These are phyloP conservation scores for Sebastiscus tertius DNA, from an alignment of 2,797 vertebrate genomes.

Conservation along the genomic window DNA sequence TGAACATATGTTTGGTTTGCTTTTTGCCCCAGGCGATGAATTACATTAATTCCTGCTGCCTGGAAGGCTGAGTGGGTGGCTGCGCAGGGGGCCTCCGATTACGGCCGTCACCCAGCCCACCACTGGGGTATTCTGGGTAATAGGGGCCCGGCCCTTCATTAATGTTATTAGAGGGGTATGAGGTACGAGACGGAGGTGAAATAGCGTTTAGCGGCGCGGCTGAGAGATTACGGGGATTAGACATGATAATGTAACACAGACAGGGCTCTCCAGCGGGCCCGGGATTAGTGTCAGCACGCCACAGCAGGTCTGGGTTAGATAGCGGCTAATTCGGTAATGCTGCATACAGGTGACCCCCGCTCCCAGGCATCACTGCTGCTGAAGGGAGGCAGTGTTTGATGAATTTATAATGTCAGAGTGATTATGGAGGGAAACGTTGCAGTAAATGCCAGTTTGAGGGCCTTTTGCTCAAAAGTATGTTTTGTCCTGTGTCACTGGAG, in stretches of 20 bases:
- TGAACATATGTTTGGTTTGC: slow-evolving; percentile 87
- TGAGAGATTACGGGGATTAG: slow-evolving; percentile 82
- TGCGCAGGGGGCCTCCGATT: slow-evolving; percentile 67
- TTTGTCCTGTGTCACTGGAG: slow-evolving; percentile 29
- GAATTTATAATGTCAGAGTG: slow-evolving; percentile 71
- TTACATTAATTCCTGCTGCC: slow-evolving; percentile 83
- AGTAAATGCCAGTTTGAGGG: slow-evolving; percentile 5
- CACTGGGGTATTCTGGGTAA: slow-evolving; percentile 59
- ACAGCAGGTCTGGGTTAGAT: slow-evolving; percentile 87
- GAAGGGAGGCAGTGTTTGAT: slow-evolving; percentile 66
- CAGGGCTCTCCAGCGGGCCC: slow-evolving; percentile 78
- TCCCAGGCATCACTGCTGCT: slow-evolving; percentile 70
- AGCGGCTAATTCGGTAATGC: slow-evolving; percentile 85
- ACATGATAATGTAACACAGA: slow-evolving; percentile 83
- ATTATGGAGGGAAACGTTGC: slow-evolving; percentile 53
- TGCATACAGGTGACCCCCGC: slow-evolving; percentile 82
- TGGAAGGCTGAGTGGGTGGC: slow-evolving; percentile 78
- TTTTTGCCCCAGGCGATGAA: slow-evolving; percentile 85
- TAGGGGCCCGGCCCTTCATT: slow-evolving; percentile 78
- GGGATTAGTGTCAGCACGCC: slow-evolving; percentile 81
- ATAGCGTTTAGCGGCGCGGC: slow-evolving; percentile 79
- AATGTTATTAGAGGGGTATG: slow-evolving; percentile 83
- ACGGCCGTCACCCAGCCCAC: slow-evolving; percentile 67
- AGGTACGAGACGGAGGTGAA: slow-evolving; percentile 85
- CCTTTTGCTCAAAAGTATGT: slow-evolving; percentile 42